Evolutionary conservation across 2,113 vertebrate genomes (phyloP).

Genomic region (Bufo bufo): DNA sequence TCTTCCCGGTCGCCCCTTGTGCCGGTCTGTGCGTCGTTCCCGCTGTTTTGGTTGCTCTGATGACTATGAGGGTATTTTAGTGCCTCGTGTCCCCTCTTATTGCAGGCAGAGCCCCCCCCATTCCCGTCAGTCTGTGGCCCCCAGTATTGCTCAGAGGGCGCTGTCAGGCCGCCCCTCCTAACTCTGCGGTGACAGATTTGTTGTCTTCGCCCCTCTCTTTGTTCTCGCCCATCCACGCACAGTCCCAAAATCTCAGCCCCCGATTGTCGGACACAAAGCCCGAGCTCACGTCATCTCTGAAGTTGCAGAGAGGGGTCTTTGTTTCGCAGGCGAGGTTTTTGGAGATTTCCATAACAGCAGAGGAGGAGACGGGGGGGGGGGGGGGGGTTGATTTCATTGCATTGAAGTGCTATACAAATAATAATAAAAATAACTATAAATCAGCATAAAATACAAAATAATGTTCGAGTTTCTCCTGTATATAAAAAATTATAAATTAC

Average conservation of each 20-base stretch:
- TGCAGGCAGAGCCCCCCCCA: not conserved
- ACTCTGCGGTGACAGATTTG: not conserved
- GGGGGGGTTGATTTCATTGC: no score
- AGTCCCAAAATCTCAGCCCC: conserved; percentile 2
- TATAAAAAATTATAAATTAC: no score
- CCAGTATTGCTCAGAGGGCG: not conserved
- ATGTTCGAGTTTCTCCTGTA: no score
- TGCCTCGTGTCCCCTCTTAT: no score
- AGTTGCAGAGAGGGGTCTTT: not conserved
- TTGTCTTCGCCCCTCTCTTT: not conserved
- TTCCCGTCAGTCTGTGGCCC: not conserved
- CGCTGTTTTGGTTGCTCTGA: no score
- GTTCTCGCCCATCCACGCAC: not conserved
- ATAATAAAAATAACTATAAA: no score
- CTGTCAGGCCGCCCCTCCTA: not conserved
- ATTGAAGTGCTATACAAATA: no score
- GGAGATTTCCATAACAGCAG: not conserved
- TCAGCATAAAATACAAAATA: no score
- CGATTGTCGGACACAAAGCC: not conserved
- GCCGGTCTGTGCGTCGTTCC: no score
- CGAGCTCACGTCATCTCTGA: not conserved
- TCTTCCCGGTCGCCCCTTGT: no score
- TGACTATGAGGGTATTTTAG: no score
- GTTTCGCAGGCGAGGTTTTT: not conserved
- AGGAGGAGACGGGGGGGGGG: no score